These are phyloP conservation scores for Papilio protenor DNA, from an alignment of 2,888 invertebrate species.

Conservation along the genomic window DNA sequence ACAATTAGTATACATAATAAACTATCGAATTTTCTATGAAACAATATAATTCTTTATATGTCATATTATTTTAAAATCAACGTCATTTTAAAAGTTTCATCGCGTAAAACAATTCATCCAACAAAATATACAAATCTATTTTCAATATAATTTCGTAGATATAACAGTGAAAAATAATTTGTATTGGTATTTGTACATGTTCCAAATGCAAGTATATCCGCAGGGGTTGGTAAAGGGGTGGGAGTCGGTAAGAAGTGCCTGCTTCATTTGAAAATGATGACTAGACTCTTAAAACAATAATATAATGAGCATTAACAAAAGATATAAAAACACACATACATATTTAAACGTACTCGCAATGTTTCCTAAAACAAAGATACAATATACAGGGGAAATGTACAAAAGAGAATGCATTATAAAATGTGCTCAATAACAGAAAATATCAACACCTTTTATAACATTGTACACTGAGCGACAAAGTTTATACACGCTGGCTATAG, in stretches of 20 bases:
- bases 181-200: conserved; percentile 31
- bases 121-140: conserved; percentile 33
- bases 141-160: conserved; percentile 7
- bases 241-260: conserved; percentile 50
- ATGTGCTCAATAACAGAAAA: neutral
- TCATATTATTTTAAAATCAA: conserved; percentile 58
- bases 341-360: conserved; percentile 57
- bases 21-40: conserved; percentile 62
- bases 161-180: conserved; percentile 21
- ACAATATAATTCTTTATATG: conserved; percentile 61
- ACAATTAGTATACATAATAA: conserved; percentile 71
- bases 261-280: conserved; percentile 77
- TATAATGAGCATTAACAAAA: conserved; percentile 83
- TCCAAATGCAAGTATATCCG: conserved; percentile 19
- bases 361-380: conserved; percentile 45
- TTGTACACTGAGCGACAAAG: neutral
- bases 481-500: neutral
- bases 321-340: conserved; percentile 61
- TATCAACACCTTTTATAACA: neutral
- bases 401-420: conserved; percentile 10
- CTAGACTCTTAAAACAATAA: conserved; percentile 82
- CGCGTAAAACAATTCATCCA: conserved; percentile 37
- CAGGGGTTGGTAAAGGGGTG: neutral
- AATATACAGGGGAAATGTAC: conserved; percentile 18
- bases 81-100: conserved; percentile 50